phyloP scores from a whole-genome alignment of 30 jellyfish, hydroid and myxozoan species.

The Nemopilema nomurai region DNA sequence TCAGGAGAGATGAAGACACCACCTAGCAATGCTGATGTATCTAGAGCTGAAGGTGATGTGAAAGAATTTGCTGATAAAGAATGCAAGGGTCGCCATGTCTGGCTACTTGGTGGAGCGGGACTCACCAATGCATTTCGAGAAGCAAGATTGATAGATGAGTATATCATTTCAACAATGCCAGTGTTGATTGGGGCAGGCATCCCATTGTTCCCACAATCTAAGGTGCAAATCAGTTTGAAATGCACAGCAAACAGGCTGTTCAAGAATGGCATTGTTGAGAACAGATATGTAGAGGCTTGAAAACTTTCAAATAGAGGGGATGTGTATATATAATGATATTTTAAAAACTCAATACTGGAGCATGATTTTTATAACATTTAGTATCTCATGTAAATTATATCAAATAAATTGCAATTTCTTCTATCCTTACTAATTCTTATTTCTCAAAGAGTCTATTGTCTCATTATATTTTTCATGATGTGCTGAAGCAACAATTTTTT shows the following conservation, averaged over 20 bases:
- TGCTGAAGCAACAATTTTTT: no score
- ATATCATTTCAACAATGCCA: slow-evolving; percentile 37
- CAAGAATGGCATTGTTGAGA: slow-evolving; percentile 26
- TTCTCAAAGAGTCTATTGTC: not conserved
- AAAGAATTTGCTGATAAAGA: slow-evolving; percentile 21
- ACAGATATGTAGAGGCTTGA: slow-evolving; percentile 1
- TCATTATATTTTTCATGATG: no score
- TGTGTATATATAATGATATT: no score
- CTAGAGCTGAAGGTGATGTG: slow-evolving; percentile 41
- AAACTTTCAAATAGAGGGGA: no score
- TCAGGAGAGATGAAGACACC: slow-evolving; percentile 30
- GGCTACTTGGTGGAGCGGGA: slow-evolving; percentile 63
- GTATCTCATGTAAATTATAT: no score
- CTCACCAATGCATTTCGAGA: slow-evolving; percentile 31
- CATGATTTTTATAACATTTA: no score
- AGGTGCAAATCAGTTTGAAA: slow-evolving; percentile 5
- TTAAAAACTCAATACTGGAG: no score
- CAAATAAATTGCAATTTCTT: no score
- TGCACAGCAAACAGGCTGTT: slow-evolving; percentile 28
- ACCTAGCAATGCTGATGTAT: slow-evolving; percentile 42
- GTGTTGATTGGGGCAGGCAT: slow-evolving; percentile 56
- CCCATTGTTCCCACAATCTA: slow-evolving; percentile 29
- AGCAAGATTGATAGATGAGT: slow-evolving; percentile 45
- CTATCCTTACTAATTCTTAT: no score
- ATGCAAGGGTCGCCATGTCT: slow-evolving; percentile 37